Evolutionary conservation across 2,797 vertebrate genomes (phyloP), one percentile per base, ranked within the genome.

Genomic region (Pogonophryne albipinna): DNA sequence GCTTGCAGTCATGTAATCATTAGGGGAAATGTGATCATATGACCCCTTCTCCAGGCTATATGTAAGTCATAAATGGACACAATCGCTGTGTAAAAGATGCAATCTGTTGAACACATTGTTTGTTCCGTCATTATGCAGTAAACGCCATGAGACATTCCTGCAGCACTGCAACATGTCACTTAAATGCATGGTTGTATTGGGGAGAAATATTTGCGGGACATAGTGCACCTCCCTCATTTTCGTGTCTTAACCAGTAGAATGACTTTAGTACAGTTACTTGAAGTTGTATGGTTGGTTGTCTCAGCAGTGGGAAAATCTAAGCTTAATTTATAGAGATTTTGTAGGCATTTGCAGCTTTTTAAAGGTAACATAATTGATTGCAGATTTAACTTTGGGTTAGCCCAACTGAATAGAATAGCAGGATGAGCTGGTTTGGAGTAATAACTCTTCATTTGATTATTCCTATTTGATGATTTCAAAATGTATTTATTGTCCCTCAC

Each of bases 81-180:
- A 59, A 42, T 52, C 4, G 16, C 13, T 16, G 53, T 78, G 68
- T 80, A 45, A 68, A 46, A 34, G 27, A 52, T 69, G 41, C 14
- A 52, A 55, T 34, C 44, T 13, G 27, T 46, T 64, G 52, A 66
- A 19, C 52, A 57, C 13, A 47, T 7, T 17, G 41, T n/a, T 20
- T 11, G 20, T 15, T 23, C 14, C 7, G 19, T 59, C 2, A 20
- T 55, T 45, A 52, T 0, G 12, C 34, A 56, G 6, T 50, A 14
- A 59, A 62, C 17, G 12, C 46, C 1, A 51, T 73, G n/a, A 61
- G 38, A 23, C 17, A 0, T 17, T 42, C n/a, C 2, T 47, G 17
- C 58, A 47, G 34, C 53, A 27, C 27, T 27, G 27, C 27, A 41
- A 44, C 20, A 14, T 58, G 14, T 23, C 17, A 44, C 23, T 66